Percentiles rank a stretch among this genome's conserved stretches.
Evolutionary conservation across 2,113 vertebrate species (phyloP).

Genomic region (Oxygymnocypris stewartii): DNA sequence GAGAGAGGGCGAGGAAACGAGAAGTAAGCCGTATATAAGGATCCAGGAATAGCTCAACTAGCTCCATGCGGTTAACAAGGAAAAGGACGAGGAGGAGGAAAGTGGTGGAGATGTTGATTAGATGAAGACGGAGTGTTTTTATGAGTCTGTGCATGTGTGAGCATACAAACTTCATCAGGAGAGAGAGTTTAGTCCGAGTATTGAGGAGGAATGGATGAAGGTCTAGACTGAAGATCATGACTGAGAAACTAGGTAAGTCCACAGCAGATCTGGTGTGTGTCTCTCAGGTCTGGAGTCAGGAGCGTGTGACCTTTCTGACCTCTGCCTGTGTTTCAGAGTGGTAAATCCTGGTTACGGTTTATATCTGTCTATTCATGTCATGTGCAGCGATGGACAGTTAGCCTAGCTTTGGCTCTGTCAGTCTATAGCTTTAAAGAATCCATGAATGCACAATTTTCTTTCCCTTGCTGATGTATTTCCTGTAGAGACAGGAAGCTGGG

Average conservation of each 20-base stretch:
- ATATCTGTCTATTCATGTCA: not conserved
- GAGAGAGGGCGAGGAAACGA: conserved; percentile 15
- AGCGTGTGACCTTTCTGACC: not conserved
- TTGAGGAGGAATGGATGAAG: conserved; percentile 30
- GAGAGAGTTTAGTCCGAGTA: conserved; percentile 11
- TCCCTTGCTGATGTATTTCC: not conserved
- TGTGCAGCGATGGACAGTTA: not conserved
- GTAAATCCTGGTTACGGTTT: not conserved
- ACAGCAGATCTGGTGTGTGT: conserved; percentile 9
- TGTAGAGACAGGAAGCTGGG: not conserved
- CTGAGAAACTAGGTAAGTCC: conserved; percentile 47
- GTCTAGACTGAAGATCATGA: conserved; percentile 21
- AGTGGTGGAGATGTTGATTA: not conserved
- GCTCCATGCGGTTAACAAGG: conserved; percentile 16
- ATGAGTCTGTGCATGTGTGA: not conserved
- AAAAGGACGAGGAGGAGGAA: not conserved
- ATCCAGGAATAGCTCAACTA: conserved; percentile 57
- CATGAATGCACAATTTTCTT: not conserved
- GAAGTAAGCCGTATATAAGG: conserved; percentile 48
- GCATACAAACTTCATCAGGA: not conserved
- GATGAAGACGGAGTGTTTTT: not conserved
- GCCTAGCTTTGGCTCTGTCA: not conserved
- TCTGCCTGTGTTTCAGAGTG: not conserved
- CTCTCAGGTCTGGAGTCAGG: not conserved
- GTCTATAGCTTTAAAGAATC: not conserved